Evolutionary conservation across 1,140 invertebrate species (phyloP).

Genomic region (Latrodectus geometricus): DNA sequence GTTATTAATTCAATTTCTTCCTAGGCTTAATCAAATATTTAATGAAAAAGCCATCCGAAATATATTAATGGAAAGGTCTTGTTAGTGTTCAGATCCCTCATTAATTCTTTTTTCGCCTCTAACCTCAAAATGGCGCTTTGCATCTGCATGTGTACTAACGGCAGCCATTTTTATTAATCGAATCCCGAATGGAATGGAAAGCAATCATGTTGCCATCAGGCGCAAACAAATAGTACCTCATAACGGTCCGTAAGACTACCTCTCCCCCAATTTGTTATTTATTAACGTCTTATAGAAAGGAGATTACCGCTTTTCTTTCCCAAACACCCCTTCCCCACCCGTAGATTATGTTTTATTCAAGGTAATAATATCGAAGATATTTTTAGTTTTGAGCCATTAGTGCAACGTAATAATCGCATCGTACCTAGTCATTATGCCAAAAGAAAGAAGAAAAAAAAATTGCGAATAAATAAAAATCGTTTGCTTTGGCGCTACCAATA

Average conservation of each 20-base stretch:
- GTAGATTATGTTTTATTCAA: slow-evolving; percentile 59
- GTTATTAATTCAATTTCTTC: too few species aligned
- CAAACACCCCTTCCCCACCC: background rate
- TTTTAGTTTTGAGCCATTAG: slow-evolving; percentile 52
- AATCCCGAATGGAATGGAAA: slow-evolving; percentile 42
- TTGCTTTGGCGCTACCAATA: slow-evolving; percentile 37
- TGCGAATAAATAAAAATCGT: slow-evolving; percentile 33
- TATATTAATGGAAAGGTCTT: too few species aligned
- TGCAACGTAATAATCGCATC: slow-evolving; percentile 43
- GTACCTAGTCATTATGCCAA: slow-evolving; percentile 28
- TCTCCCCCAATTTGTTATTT: slow-evolving; percentile 59
- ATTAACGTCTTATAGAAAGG: slow-evolving; percentile 57
- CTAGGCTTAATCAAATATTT: too few species aligned
- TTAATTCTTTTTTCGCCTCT: background rate
- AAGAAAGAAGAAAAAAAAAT: slow-evolving; percentile 1
- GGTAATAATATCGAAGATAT: slow-evolving; percentile 52
- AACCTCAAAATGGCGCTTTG: background rate
- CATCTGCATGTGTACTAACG: background rate
- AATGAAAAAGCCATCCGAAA: too few species aligned
- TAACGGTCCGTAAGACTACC: slow-evolving; percentile 13
- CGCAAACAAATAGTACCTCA: slow-evolving; percentile 48
- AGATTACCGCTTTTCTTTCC: slow-evolving; percentile 37
- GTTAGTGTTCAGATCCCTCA: background rate
- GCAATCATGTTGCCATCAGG: slow-evolving; percentile 56
- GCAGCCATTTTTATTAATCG: slow-evolving; percentile 51